phyloP scores from a whole-genome alignment of 1,140 invertebrate genomes.

The Papilio polyxenes region DNA sequence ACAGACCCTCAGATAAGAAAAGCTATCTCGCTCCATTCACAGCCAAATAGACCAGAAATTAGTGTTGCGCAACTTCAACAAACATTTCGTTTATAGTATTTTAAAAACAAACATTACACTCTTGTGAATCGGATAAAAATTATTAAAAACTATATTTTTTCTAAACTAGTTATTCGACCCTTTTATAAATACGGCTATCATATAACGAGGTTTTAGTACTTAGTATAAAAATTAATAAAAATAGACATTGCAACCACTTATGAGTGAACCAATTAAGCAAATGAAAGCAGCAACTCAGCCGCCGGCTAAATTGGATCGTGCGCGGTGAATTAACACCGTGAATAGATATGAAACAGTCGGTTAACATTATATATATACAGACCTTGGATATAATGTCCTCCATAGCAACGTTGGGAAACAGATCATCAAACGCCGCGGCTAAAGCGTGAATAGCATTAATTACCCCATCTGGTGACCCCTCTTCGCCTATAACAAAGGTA shows the following conservation, averaged over 20 bases:
- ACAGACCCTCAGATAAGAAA: background rate
- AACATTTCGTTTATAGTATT: background rate
- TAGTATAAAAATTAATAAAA: background rate
- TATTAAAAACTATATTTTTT: background rate
- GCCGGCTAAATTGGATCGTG: slow-evolving; percentile 33
- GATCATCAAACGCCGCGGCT: slow-evolving; percentile 74
- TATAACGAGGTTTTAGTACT: background rate
- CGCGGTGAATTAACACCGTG: slow-evolving; percentile 23
- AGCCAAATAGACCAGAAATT: background rate
- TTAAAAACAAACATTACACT: background rate
- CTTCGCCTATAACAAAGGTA: slow-evolving; percentile 68
- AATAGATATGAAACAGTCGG: slow-evolving; percentile 25
- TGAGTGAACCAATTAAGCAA: slow-evolving; percentile 52
- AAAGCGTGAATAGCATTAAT: slow-evolving; percentile 76
- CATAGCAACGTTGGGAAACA: slow-evolving; percentile 77
- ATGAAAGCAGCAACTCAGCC: slow-evolving; percentile 43
- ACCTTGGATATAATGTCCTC: slow-evolving; percentile 78
- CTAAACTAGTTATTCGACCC: background rate
- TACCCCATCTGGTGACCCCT: slow-evolving; percentile 75
- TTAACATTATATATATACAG: slow-evolving; percentile 43
- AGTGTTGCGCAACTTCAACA: background rate
- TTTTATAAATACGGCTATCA: background rate
- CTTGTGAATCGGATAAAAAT: background rate
- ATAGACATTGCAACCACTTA: slow-evolving; percentile 10
- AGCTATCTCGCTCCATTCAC: background rate